phyloP scores from a whole-genome alignment of 2,797 vertebrate species.

The Aplochiton taeniatus region DNA sequence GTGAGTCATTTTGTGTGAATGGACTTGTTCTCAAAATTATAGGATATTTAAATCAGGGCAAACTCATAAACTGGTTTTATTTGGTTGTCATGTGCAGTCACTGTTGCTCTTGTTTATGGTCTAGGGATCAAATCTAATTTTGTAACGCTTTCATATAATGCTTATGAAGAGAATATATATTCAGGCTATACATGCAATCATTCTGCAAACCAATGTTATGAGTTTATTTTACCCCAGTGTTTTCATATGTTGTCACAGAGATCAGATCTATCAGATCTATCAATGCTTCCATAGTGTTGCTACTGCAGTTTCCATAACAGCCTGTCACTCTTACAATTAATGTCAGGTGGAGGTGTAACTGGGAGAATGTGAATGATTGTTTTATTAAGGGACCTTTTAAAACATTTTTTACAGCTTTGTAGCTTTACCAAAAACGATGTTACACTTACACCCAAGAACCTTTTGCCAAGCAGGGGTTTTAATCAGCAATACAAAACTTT shows the following conservation, averaged over 20 bases:
- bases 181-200: too few relatives aligned
- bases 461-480: conserved; percentile 7
- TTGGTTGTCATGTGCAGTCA: neutral
- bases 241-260: too few relatives aligned
- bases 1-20: neutral
- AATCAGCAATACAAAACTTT: neutral
- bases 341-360: neutral
- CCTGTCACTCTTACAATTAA: neutral
- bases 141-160: neutral
- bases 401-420: neutral
- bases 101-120: neutral
- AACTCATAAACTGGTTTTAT: conserved; percentile 5
- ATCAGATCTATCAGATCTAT: too few relatives aligned
- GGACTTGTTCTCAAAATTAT: neutral
- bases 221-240: too few relatives aligned
- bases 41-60: neutral
- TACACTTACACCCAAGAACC: neutral
- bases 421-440: neutral
- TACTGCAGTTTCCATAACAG: too few relatives aligned
- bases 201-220: too few relatives aligned
- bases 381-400: neutral
- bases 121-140: neutral
- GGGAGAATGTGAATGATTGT: neutral
- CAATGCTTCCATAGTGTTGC: too few relatives aligned
- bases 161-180: conserved; percentile 5